Evolutionary conservation across 2,113 vertebrate species (phyloP), one percentile per base, ranked within the genome.

Genomic region (Archocentrus centrarchus): DNA sequence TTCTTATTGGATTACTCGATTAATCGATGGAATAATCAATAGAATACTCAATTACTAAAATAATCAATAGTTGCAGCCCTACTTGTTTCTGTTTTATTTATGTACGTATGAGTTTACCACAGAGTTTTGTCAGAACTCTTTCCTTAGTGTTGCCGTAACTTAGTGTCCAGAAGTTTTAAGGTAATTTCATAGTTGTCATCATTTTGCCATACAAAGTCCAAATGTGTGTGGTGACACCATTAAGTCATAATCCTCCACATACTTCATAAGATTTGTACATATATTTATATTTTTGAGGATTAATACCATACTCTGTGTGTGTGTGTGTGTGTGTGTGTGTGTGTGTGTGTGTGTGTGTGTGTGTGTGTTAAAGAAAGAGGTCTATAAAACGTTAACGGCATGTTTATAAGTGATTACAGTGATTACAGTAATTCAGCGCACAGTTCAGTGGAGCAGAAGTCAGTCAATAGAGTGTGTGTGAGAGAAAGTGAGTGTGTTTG

Each of bases 381-480:
- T 82, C 83, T 68, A 76, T 85, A 82, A 86, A 86, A 76, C 44
- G 79, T 84, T 79, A 81, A 35, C 57, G n/a, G 75, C 66, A 30
- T 86, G 77, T 85, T 89, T 81, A 76, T 83, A 82, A 85, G 73
- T 77, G 60, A 89, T 91, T 85, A 91, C 55, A 82, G 80, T 87
- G 68, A 73, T 73, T 73, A 55, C 47, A 32, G 68, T 55, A 35
- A 91, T 89, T 83, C 3, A 4, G 24, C 8, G 2, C 7, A 77
- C 53, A 39, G 22, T 79, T 84, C 66, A 86, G 18, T 81, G 60
- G 58, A 70, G 57, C 50, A 55, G 15, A 89, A 82, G n/a, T 41
- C 3, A 83, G 70, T 91, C 68, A 82, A 80, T 84, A 77, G 73
- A 77, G 78, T 58, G 37, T 10, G 15, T 35, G 59, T 5, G 47